Evolutionary conservation across 2,113 vertebrate genomes (phyloP).

Genomic region (Stomatorhinus ivindoensis): DNA sequence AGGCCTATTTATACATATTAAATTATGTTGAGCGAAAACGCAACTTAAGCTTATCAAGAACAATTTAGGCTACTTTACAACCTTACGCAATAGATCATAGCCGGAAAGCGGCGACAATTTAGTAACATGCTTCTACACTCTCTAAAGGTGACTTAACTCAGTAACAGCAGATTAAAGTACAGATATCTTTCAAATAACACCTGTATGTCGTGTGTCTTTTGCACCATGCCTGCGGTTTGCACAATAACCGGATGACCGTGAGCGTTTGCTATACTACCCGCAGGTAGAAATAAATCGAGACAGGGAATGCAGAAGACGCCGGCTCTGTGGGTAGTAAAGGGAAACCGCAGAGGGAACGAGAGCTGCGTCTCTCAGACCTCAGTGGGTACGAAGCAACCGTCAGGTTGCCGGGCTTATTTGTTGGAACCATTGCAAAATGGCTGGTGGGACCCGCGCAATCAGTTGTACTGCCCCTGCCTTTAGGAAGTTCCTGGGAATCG

Average conservation of each 20-base stretch:
- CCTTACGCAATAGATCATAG: background rate
- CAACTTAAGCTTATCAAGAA: no score
- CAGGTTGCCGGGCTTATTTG: background rate
- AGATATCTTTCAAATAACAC: background rate
- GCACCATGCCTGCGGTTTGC: background rate
- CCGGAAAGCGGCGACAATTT: background rate
- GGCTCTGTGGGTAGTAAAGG: background rate
- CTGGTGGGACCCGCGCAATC: background rate
- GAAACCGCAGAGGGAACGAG: background rate
- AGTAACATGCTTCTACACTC: background rate
- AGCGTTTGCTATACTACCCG: background rate
- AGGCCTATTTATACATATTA: background rate
- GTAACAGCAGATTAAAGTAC: background rate
- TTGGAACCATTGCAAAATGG: background rate
- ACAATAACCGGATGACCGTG: background rate
- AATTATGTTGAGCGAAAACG: background rate
- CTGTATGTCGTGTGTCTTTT: background rate
- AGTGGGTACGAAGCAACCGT: background rate
- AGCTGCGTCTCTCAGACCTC: background rate
- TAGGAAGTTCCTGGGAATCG: background rate
- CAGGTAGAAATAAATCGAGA: background rate
- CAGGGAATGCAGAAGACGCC: background rate
- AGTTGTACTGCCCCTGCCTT: background rate
- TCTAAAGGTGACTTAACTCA: background rate
- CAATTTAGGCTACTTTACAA: background rate